Base-by-base conservation (phyloP, 2,113 vertebrate genomes). In the Coreoperca whiteheadi region DNA sequence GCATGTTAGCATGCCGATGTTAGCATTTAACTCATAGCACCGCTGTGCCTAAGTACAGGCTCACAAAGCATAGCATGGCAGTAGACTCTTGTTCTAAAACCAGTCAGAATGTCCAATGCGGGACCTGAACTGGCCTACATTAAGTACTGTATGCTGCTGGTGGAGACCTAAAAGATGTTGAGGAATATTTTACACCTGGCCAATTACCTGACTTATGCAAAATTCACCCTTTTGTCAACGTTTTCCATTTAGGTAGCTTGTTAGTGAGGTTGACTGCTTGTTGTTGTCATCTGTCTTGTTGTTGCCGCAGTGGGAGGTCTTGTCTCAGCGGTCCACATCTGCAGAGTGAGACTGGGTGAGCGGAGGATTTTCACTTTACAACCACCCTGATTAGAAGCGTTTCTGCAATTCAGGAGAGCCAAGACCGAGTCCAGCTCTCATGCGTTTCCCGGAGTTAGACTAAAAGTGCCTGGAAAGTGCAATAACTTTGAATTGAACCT, bases 321-420 rank as follows among this genome's bases (percentile, higher is more conserved):
- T 3, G 16, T 59, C 51, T 43, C 10, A 20, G 18, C 23, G 32
- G 25, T 50, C 20, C 37, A 37, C 48, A 57, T 30, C 41, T 70
- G 60, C 48, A 20, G 48, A 79, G 16, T 32, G 34, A 46, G 4
- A 34, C 30, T 23, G 18, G 28, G n/a, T n/a, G 8, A 68, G n/a
- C 34, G 18, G 1, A 51, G 32, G 43, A 16, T 71, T 87, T 28
- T 70, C 25, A 28, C 4, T 23, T 79, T 59, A 30, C 50, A 74
- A 75, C 8, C 2, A 34, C 18, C 25, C 16, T 34, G 18, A 82
- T 56, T 34, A 21, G 37, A 61, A 14, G 23, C 37, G 28, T 25
- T 67, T 79, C 60, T 28, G 34, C 4, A 54, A 67, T n/a, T 46
- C 4, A 12, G 7, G 1, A 3, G 11, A 85, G 1, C 12, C 23